Percentiles rank a stretch among this genome's conserved stretches.
Conservation (phyloP, 2,113 vertebrate species). For the Clarias batrachus region DNA sequence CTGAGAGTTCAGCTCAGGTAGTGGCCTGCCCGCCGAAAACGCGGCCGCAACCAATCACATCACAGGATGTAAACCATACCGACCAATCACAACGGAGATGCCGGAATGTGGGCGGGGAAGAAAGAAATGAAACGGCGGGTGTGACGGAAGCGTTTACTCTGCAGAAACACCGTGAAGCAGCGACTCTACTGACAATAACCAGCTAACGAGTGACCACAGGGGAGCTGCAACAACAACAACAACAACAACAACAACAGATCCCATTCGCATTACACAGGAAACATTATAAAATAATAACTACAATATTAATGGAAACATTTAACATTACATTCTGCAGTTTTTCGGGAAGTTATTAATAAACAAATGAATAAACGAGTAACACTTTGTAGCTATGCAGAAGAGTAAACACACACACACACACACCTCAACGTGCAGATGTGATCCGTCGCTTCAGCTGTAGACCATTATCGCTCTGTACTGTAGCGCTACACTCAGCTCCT, state of each 20-base stretch:
- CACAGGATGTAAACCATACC: not conserved
- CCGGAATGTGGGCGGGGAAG: not conserved
- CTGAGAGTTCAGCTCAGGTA: not conserved
- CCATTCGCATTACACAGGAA: too few species aligned
- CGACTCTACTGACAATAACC: too few species aligned
- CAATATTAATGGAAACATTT: not conserved
- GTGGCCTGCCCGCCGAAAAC: not conserved
- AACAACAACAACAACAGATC: too few species aligned
- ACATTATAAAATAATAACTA: too few species aligned
- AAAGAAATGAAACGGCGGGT: not conserved
- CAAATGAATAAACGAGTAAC: not conserved
- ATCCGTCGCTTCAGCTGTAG: not conserved
- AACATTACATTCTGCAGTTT: too few species aligned
- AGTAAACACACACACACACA: not conserved
- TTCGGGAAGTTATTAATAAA: not conserved
- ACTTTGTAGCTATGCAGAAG: not conserved
- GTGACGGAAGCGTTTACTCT: not conserved
- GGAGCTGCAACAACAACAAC: too few species aligned
- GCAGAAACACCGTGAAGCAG: too few species aligned
- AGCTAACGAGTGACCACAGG: too few species aligned
- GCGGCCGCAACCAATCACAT: not conserved
- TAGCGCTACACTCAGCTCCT: too few species aligned
- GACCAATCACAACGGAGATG: not conserved
- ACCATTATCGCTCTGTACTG: not conserved
- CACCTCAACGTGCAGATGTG: slow-evolving; percentile 4